A percentile compares a stretch with the other conserved stretches of the same genome.
Conservation (phyloP, 2,113 vertebrate genomes). For the Sylvia atricapilla region DNA sequence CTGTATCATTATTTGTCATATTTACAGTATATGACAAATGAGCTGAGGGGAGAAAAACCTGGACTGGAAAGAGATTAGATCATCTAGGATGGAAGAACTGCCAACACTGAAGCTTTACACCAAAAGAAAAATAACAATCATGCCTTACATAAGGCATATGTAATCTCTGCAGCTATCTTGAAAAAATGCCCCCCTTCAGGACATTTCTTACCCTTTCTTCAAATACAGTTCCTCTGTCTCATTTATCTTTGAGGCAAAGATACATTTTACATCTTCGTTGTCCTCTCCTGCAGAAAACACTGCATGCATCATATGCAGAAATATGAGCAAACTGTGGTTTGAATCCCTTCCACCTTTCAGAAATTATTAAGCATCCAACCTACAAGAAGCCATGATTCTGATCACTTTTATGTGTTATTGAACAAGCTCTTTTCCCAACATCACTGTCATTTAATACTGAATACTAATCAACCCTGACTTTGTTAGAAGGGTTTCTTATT, state of each 20-base stretch:
- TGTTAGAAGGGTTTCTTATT: not conserved
- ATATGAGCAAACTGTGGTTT: constrained; percentile 3
- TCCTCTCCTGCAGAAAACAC: not conserved
- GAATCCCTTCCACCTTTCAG: not conserved
- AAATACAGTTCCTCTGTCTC: not conserved
- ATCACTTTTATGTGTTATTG: not conserved
- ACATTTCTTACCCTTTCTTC: not conserved
- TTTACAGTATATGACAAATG: constrained; percentile 62
- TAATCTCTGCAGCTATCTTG: not conserved
- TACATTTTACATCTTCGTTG: not conserved
- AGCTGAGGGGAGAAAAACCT: constrained; percentile 41
- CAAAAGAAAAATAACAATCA: constrained; percentile 29
- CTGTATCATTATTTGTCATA: constrained; percentile 60
- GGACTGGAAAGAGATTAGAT: constrained; percentile 57
- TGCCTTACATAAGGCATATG: constrained; percentile 29
- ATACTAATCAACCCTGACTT: not conserved
- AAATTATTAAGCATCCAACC: not conserved
- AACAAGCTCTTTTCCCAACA: not conserved
- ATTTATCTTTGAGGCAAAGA: not conserved
- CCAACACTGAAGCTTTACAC: constrained; percentile 14
- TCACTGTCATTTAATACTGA: not conserved
- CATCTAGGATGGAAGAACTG: constrained; percentile 57
- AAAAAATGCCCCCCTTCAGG: not conserved
- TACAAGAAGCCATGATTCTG: not conserved
- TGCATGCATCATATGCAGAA: not conserved